Conservation (phyloP, 2,888 invertebrate species). For the Kuschelorhynchus macadamiae region DNA sequence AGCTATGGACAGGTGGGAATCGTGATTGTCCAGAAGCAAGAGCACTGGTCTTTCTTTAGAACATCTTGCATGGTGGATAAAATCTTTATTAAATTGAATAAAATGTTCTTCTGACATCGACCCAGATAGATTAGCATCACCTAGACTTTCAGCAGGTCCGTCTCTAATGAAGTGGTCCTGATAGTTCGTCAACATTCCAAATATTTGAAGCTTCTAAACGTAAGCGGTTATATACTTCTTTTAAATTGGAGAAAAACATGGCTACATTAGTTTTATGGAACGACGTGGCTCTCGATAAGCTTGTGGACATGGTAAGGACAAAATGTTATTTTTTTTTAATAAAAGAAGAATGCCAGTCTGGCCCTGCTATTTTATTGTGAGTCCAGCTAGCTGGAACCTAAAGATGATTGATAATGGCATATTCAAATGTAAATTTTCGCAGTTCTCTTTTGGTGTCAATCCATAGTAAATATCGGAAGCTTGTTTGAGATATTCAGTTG, state of each 20-base stretch:
- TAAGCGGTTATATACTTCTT: constrained; percentile 10
- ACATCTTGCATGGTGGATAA: constrained; percentile 26
- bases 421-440: constrained; percentile 29
- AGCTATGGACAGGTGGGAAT: constrained; percentile 17
- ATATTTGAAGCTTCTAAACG: constrained; percentile 16
- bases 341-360: constrained; percentile 12
- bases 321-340: constrained; percentile 22
- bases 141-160: constrained; percentile 39
- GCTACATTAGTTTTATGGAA: constrained; percentile 56
- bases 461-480: constrained; percentile 34
- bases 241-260: constrained; percentile 23
- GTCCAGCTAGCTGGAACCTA: constrained; percentile 24
- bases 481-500: background rate
- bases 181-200: constrained; percentile 59
- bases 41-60: constrained; percentile 14
- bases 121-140: constrained; percentile 43
- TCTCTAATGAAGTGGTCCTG: constrained; percentile 46
- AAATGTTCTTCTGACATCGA: constrained; percentile 51
- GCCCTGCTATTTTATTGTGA: constrained; percentile 28
- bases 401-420: constrained; percentile 14
- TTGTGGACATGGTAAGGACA: constrained; percentile 32
- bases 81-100: too few species aligned
- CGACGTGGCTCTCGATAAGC: constrained; percentile 17
- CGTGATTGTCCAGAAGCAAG: constrained; percentile 47
- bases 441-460: constrained; percentile 26